phyloP scores from a whole-genome alignment of 2,888 invertebrate genomes.

The Busseola fusca region DNA sequence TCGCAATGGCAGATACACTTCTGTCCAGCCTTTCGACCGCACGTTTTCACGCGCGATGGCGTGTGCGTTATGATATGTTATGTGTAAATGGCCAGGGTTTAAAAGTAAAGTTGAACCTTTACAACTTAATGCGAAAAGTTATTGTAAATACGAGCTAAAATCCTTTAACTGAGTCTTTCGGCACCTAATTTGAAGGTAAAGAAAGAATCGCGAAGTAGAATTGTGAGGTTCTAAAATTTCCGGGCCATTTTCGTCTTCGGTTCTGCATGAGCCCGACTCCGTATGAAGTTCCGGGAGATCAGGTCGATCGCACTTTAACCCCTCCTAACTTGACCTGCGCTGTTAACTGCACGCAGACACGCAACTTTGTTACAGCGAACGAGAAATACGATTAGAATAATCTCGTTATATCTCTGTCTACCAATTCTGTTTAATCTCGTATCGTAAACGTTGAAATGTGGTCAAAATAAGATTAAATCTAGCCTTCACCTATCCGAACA shows the following conservation, averaged over 20 bases:
- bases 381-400: neutral
- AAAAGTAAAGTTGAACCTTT: neutral
- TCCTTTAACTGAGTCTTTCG: neutral
- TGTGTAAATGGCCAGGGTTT: neutral
- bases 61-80: neutral
- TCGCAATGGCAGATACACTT: neutral
- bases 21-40: no score
- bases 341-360: conserved; percentile 4
- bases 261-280: neutral
- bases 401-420: neutral
- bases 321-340: neutral
- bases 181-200: neutral
- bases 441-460: neutral
- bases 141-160: neutral
- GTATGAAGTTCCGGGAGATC: neutral
- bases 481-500: conserved; percentile 2
- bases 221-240: neutral
- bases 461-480: conserved; percentile 4
- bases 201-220: neutral
- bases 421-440: neutral
- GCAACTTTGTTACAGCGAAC: neutral
- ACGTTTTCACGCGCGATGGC: no score
- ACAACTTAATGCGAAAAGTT: neutral
- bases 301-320: conserved; percentile 6
- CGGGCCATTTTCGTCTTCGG: neutral